phyloP scores from a whole-genome alignment of 2,113 vertebrate genomes.

The Percopsis transmontana region DNA sequence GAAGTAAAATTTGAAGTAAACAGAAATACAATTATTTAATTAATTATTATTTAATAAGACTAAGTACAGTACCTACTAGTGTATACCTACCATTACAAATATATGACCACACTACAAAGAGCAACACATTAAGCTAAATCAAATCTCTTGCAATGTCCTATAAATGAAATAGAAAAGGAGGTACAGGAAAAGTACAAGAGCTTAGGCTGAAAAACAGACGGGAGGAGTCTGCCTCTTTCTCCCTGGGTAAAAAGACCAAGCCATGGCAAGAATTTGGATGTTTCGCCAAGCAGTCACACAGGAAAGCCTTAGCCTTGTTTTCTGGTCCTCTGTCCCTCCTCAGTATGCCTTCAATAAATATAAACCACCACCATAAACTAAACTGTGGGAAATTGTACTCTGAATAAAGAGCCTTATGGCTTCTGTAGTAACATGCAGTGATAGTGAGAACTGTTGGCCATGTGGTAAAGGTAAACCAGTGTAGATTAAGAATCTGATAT shows the following conservation, averaged over 20 bases:
- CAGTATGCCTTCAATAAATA: constrained; percentile 7
- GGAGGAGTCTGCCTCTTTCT: neutral
- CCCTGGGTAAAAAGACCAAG: constrained; percentile 2
- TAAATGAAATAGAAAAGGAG: neutral
- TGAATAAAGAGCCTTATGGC: constrained; percentile 5
- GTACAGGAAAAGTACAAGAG: neutral
- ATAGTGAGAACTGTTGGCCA: neutral
- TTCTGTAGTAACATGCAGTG: neutral
- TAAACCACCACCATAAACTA: neutral
- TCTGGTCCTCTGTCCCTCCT: constrained; percentile 6
- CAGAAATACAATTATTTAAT: too few species aligned
- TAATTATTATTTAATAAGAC: too few species aligned
- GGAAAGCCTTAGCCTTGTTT: neutral
- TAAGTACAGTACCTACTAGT: too few species aligned
- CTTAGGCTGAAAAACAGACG: neutral
- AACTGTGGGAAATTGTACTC: constrained; percentile 21
- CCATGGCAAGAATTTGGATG: constrained; percentile 5
- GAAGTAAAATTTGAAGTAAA: too few species aligned
- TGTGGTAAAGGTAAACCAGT: neutral
- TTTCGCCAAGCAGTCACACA: neutral
- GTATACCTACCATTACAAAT: too few species aligned
- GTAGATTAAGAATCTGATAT: neutral
- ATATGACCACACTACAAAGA: constrained; percentile 19
- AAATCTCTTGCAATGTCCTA: neutral
- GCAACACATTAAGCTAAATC: constrained; percentile 1